Base-by-base conservation (phyloP, 2,113 vertebrate genomes). In the Dolichotis patagonum region DNA sequence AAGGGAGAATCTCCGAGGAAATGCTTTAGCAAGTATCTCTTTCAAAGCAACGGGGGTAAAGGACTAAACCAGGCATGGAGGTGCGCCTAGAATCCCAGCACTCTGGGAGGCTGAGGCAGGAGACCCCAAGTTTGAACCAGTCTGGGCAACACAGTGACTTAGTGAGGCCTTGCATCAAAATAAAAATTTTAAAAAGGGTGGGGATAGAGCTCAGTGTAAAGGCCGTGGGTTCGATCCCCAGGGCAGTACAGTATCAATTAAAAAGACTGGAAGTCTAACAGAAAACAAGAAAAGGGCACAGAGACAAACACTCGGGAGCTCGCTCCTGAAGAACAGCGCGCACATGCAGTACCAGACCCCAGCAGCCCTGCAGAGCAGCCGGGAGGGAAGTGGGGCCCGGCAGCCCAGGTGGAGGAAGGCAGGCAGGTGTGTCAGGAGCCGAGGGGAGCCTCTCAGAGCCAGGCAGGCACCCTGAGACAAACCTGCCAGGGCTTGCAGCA, bases 271-370 rank as follows among this genome's bases (percentile, higher is more conserved):
- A 28, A 82, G 26, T 49, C 30, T 35, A 60, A 46, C 38, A 30
- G 49, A n/a, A 65, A 84, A 14, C 1, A 43, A 69, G 69, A 54
- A 52, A 67, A 20, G 38, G 12, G 2, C 78, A 41, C 28, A 32
- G 60, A 46, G 46, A 56, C 17, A 56, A 13, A 3, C 0, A 30
- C 35, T 10, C 2, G 6, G 30, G 38, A 65, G 1, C 38, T 28
- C 6, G 8, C 32, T 10, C 7, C 58, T 14, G 22, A 75, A 67
- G 49, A 41, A n/a, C 14, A 7, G 24, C 41, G 17, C 26, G 16
- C 7, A 6, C 13, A 43, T 10, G 43, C 9, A 43, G 38, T 24
- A n/a, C n/a, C n/a, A n/a, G n/a, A n/a, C n/a, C 19, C 1, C 3
- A 6, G 56, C 26, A 58, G 69, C 38, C 35, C 5, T 8, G 7